Evolutionary conservation across 1,140 invertebrate genomes (phyloP), one percentile per base, ranked within the genome.

Genomic region (Drosophila aff.): DNA sequence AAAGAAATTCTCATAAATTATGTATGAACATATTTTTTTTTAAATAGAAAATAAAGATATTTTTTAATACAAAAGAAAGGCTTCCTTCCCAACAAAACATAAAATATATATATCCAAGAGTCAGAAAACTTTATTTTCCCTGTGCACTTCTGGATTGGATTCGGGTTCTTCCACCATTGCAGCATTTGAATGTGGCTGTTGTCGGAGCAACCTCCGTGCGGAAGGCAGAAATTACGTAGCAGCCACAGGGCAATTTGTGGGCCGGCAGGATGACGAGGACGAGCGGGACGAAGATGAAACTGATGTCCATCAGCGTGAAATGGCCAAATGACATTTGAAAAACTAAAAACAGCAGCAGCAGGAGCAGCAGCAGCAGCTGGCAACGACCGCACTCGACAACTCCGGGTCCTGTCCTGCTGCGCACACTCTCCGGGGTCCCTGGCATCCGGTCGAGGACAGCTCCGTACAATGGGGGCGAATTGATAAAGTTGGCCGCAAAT

Each of bases 281-380:
- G 31, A 13, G 11, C n/a, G 36, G 62, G 10, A 28, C 11, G 53
- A 11, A 26, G 16, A 44, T 11, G 11, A 36, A 46, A 47, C 50
- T 69, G 73, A 71, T 87, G 83, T 87, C 83, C 83, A 89, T 87
- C 83, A 87, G 77, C 77, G 68, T 89, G 84, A 87, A 87, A 89
- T 89, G 77, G 73, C 73, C 80, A 76, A 87, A 78, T 83, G 83
- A 89, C 85, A 84, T 90, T 90, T 84, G 76, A 78, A 89, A 78
- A 85, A 87, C 81, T 89, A 89, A 83, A 87, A 87, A 87, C 73
- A 79, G 81, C 82, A 81, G 65, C 73, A 79, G 62, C 82, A 63
- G 66, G 53, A 83, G 79, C 71, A 53, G 60, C 75, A 33, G 33
- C 33, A 79, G 60, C 76, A 76, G 60, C 60, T 60, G 76, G 46